Evolutionary conservation across 53 echinoderm and acorn worm genomes (phyloP).

Genomic region (Hippasteria phrygiana): DNA sequence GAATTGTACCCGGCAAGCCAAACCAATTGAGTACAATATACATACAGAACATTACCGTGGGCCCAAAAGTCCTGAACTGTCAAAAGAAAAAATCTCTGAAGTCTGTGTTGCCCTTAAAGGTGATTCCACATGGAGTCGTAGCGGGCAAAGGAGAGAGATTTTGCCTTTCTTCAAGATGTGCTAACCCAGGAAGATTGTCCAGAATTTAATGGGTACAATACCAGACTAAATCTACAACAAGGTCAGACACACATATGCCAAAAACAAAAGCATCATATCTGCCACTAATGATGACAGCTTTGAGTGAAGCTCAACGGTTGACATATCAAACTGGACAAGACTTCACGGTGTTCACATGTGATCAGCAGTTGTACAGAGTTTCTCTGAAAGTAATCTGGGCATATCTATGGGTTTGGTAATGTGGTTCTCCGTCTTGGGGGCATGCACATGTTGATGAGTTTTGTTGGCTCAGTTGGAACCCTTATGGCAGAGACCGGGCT

Average conservation of each 20-base stretch:
- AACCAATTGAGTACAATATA: constrained; percentile 24
- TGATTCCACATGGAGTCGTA: neutral
- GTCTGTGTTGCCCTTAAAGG: constrained; percentile 20
- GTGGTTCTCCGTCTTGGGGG: constrained; percentile 61
- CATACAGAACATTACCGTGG: neutral
- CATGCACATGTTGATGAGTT: constrained; percentile 83
- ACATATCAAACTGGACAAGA: constrained; percentile 60
- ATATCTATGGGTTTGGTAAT: constrained; percentile 28
- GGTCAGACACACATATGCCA: neutral
- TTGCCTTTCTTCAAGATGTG: constrained; percentile 5
- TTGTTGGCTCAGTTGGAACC: constrained; percentile 72
- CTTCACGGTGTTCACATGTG: constrained; percentile 59
- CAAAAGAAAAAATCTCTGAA: neutral
- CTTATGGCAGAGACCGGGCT: constrained; percentile 74
- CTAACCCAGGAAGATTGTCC: neutral
- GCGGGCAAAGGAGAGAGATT: neutral
- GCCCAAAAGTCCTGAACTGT: neutral
- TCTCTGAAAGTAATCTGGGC: constrained; percentile 52
- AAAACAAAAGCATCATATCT: neutral
- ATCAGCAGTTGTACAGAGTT: constrained; percentile 65
- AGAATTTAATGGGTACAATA: constrained; percentile 52
- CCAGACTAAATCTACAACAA: neutral
- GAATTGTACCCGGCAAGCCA: constrained; percentile 31
- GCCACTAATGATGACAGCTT: constrained; percentile 54
- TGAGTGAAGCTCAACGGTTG: constrained; percentile 53